Evolutionary conservation across 2,797 vertebrate genomes (phyloP).

Genomic region (Chromis chromis): DNA sequence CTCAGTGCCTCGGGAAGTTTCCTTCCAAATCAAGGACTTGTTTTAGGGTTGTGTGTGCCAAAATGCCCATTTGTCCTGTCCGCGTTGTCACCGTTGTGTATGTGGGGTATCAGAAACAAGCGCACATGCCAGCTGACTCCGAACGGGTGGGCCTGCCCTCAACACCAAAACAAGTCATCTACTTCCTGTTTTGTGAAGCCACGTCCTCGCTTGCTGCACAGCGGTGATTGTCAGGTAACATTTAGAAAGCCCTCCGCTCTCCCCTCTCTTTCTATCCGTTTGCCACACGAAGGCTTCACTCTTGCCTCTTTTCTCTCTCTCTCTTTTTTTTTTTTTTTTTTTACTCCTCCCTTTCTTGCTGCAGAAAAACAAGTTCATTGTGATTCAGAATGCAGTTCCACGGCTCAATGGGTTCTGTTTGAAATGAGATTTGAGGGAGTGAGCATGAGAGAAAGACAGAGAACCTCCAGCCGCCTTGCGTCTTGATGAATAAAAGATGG

Average conservation of each 20-base stretch:
- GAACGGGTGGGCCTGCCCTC: conserved; percentile 30
- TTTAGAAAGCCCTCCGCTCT: conserved; percentile 56
- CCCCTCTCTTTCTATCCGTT: conserved; percentile 21
- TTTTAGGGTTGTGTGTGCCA: conserved; percentile 48
- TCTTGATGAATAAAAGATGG: conserved; percentile 86
- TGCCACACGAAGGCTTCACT: conserved; percentile 57
- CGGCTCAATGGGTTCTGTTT: conserved; percentile 78
- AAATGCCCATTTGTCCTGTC: conserved; percentile 24
- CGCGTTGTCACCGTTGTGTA: conserved; percentile 22
- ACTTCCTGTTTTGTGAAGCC: conserved; percentile 58
- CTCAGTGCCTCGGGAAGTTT: conserved; percentile 34
- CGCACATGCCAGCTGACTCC: conserved; percentile 29
- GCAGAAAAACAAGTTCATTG: conserved; percentile 80
- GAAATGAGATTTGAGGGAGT: conserved; percentile 83
- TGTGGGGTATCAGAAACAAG: conserved; percentile 24
- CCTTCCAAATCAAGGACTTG: conserved; percentile 38
- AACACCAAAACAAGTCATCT: conserved; percentile 62
- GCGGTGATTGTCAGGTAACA: conserved; percentile 80
- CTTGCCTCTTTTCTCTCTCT: conserved; percentile 15
- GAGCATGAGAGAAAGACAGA: conserved; percentile 72
- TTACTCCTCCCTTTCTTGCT: conserved; percentile 42
- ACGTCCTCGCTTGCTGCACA: conserved; percentile 15
- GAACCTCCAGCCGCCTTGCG: conserved; percentile 69
- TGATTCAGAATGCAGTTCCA: conserved; percentile 76
- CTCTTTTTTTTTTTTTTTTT: not conserved